These are phyloP conservation scores for Caranx melampygus DNA, from an alignment of 2,113 vertebrate genomes.

Conservation along the genomic window DNA sequence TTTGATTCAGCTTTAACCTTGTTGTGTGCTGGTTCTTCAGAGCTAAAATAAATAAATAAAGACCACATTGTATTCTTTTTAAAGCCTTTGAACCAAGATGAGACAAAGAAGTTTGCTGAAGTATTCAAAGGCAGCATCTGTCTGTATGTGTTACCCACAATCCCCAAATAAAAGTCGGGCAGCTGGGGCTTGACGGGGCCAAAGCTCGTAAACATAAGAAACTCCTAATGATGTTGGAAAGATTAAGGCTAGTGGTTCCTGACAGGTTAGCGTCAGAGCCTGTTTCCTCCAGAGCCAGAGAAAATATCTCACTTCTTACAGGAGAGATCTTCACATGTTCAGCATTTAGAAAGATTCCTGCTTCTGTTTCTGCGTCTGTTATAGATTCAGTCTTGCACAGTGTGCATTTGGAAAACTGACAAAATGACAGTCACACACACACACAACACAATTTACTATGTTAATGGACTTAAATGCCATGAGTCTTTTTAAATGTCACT, in stretches of 20 bases:
- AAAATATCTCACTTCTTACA: background rate
- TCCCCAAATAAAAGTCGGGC: background rate
- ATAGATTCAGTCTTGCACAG: constrained; percentile 25
- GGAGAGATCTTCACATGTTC: background rate
- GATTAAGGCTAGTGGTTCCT: constrained; percentile 13
- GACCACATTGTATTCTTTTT: background rate
- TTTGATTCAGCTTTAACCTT: constrained; percentile 14
- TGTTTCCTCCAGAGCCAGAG: background rate
- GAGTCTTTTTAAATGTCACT: constrained; percentile 69
- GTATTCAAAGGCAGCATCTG: constrained; percentile 38
- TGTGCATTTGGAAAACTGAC: constrained; percentile 36
- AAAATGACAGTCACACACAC: constrained; percentile 21
- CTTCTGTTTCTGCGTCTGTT: constrained; percentile 5
- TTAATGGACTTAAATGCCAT: constrained; percentile 71
- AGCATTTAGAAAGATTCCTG: background rate
- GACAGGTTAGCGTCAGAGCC: constrained; percentile 8
- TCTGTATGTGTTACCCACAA: constrained; percentile 26
- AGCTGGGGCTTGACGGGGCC: background rate
- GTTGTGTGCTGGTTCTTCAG: constrained; percentile 5
- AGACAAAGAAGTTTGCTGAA: background rate
- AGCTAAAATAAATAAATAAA: constrained; percentile 3
- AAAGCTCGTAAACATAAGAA: constrained; percentile 12
- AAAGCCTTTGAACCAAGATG: constrained; percentile 20
- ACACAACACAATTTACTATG: constrained; percentile 49
- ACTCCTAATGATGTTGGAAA: constrained; percentile 14